Base-by-base conservation (phyloP, 37 sponge, comb jelly and placozoan species). In the Spongia lamella region DNA sequence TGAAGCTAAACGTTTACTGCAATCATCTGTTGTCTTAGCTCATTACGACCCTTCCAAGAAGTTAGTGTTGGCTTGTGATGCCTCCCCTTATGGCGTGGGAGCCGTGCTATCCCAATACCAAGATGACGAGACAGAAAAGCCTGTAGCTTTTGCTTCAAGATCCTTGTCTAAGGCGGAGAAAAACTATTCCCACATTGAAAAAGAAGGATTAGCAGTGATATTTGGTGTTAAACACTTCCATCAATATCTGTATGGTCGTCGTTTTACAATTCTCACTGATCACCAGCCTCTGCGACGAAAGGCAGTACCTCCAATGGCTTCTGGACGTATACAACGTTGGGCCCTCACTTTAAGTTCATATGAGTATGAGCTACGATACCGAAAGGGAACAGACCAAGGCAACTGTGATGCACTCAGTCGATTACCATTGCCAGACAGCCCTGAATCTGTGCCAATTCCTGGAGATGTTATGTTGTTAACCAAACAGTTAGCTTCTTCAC, bases 71-170 rank as follows among this genome's bases (percentile, higher is more conserved):
- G 22, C 22, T 6, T 56, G 58, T 6, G 61, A 60, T 0, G 61
- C 61, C 9, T 60, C 61, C 27, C 6, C 61, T 32, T 27, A 32
- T 60, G 61, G 61, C 31, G 61, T 60, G 1, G 61, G 22, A 60
- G 61, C 61, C 16, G 27, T 27, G 6, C 13, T 56, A 56, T 24
- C 26, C 22, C 58, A 56, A 26, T 56, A 25, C 25, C 3, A 56
- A 56, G 6, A n/a, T n/a, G n/a, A n/a, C n/a, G 58, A 25, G 25
- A 25, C 22, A 25, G 58, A 56, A 56, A 22, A 25, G 25, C 58
- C 58, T 26, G 58, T 56, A 26, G 25, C 25, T 22, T 56, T 26
- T 56, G 58, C 58, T 56, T 56, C 58, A 3, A 56, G 58, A 25
- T 3, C 5, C 3, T 25, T 5, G 22, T 56, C 58, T 56, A 22